These are phyloP conservation scores for Eumerus sabulonum DNA, from an alignment of 2,888 invertebrate genomes.

Conservation along the genomic window DNA sequence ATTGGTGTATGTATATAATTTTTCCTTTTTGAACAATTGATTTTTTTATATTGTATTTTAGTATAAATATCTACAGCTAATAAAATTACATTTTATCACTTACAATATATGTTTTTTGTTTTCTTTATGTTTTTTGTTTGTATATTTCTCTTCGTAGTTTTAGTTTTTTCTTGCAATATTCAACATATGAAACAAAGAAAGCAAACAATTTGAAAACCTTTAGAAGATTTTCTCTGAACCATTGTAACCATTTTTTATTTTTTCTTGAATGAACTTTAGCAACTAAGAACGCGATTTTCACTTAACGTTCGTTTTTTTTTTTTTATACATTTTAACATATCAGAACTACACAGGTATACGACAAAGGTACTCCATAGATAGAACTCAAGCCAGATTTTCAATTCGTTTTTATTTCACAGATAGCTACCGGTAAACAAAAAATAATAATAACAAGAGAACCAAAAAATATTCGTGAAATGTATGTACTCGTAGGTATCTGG, in stretches of 20 bases:
- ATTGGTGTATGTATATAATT: constrained; percentile 34
- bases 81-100: constrained; percentile 46
- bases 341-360: constrained; percentile 64
- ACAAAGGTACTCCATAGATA: constrained; percentile 63
- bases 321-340: constrained; percentile 23
- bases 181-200: constrained; percentile 51
- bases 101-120: constrained; percentile 29
- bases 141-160: not conserved
- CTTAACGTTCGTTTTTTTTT: too few relatives aligned
- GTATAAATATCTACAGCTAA: constrained; percentile 62
- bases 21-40: constrained; percentile 34
- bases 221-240: constrained; percentile 20
- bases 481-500: constrained; percentile 43
- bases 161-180: constrained; percentile 23
- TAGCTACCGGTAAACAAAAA: constrained; percentile 15
- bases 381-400: constrained; percentile 63
- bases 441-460: constrained; percentile 19
- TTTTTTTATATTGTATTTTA: constrained; percentile 30
- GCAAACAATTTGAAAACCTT: constrained; percentile 30
- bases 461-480: constrained; percentile 19
- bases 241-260: constrained; percentile 4
- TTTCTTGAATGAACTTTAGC: constrained; percentile 44
- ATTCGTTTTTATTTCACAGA: constrained; percentile 25
- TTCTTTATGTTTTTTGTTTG: too few relatives aligned
- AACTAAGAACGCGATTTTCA: constrained; percentile 29